Conservation (phyloP, 2,113 vertebrate genomes). For the Leptobrachium ailaonicum region DNA sequence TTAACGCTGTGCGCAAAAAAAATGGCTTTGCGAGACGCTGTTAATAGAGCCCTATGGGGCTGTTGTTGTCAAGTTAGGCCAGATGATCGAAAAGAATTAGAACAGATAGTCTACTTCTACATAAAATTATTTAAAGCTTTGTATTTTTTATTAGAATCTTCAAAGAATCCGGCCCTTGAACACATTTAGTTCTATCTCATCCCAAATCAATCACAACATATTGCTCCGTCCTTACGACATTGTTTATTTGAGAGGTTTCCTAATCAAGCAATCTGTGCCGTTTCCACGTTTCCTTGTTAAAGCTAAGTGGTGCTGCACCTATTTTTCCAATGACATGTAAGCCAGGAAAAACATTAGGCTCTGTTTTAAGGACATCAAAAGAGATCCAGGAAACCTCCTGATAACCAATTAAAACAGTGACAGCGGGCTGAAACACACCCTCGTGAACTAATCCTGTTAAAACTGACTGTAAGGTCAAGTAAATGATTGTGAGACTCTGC, state of each 20-base stretch:
- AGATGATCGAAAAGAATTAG: too few relatives aligned
- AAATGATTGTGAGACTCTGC: not conserved
- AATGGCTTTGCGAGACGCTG: too few relatives aligned
- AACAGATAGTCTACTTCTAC: too few relatives aligned
- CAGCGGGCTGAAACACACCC: not conserved
- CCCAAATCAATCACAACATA: not conserved
- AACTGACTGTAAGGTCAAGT: not conserved
- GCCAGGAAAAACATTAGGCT: not conserved
- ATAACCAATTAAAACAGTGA: conserved; percentile 1
- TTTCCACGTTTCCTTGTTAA: not conserved
- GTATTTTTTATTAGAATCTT: not conserved
- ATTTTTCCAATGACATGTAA: not conserved
- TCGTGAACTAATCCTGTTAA: not conserved
- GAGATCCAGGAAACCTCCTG: not conserved
- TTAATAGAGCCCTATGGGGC: too few relatives aligned
- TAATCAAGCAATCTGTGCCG: not conserved
- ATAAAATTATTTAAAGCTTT: not conserved
- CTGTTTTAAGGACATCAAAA: not conserved
- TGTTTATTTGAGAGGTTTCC: not conserved
- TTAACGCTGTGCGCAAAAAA: too few relatives aligned
- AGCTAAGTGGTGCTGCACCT: not conserved
- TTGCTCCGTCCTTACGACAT: not conserved
- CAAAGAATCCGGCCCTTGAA: not conserved
- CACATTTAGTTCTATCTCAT: not conserved
- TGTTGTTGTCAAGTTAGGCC: too few relatives aligned